Evolutionary conservation across 2,113 vertebrate genomes (phyloP).

Genomic region (Gambusia holbrooki): DNA sequence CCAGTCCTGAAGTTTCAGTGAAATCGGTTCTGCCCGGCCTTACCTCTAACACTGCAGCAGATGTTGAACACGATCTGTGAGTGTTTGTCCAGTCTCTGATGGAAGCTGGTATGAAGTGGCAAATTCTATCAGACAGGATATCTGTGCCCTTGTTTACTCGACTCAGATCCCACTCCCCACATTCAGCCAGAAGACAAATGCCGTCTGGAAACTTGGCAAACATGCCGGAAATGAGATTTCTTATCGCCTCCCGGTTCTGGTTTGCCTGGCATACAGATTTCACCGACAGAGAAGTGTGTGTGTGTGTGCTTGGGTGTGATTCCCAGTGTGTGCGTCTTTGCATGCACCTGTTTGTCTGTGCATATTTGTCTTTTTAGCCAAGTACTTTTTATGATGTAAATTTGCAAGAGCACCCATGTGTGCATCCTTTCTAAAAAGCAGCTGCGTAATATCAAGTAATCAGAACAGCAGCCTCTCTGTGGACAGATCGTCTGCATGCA

Average conservation of each 20-base stretch:
- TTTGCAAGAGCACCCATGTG: constrained; percentile 25
- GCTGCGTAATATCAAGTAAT: constrained; percentile 45
- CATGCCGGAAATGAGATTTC: constrained; percentile 69
- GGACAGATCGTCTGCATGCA: constrained; percentile 23
- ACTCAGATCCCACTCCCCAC: constrained; percentile 43
- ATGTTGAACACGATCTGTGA: not conserved
- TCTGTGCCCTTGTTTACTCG: constrained; percentile 59
- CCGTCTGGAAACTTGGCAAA: constrained; percentile 59
- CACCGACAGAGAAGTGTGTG: constrained; percentile 11
- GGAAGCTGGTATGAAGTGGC: constrained; percentile 18
- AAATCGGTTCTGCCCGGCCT: not conserved
- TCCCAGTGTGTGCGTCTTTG: not conserved
- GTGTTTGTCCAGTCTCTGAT: constrained; percentile 12
- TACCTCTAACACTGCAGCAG: constrained; percentile 2
- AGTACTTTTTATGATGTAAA: constrained; percentile 56
- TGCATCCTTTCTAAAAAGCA: constrained; percentile 45
- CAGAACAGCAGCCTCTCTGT: constrained; percentile 19
- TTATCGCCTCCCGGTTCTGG: constrained; percentile 52
- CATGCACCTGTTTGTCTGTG: constrained; percentile 39
- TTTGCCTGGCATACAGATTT: constrained; percentile 33
- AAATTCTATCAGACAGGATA: constrained; percentile 39
- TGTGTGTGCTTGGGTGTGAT: constrained; percentile 1
- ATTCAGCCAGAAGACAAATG: constrained; percentile 61
- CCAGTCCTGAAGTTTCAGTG: not conserved
- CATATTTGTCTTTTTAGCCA: constrained; percentile 26